A percentile compares a stretch with the other conserved stretches of the same genome.
phyloP scores from a whole-genome alignment of 2,888 invertebrate species.

The Neria commutata region DNA sequence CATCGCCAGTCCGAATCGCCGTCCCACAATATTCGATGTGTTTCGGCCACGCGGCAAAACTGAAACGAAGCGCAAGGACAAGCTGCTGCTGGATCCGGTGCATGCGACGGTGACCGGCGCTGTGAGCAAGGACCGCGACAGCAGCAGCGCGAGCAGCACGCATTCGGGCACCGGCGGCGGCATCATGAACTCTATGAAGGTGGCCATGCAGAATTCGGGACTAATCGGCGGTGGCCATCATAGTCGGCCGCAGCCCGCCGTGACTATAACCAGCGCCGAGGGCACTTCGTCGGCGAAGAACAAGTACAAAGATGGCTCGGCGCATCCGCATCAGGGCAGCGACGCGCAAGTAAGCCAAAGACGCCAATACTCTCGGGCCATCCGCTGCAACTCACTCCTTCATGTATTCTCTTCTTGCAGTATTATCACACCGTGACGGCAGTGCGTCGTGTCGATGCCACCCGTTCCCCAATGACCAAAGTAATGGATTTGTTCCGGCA shows the following conservation, averaged over 20 bases:
- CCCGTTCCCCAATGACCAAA: conserved; percentile 82
- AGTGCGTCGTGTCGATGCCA: conserved; percentile 67
- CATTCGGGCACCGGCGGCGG: conserved; percentile 45
- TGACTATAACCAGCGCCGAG: conserved; percentile 55
- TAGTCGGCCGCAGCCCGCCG: conserved; percentile 50
- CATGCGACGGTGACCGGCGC: conserved; percentile 41
- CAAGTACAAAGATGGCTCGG: conserved; percentile 71
- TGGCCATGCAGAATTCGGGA: conserved; percentile 71
- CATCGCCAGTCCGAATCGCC: conserved; percentile 72
- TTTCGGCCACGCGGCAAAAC: conserved; percentile 79
- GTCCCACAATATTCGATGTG: conserved; percentile 79
- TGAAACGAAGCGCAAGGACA: conserved; percentile 66
- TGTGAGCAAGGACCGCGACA: conserved; percentile 36
- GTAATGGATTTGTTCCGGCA: conserved; percentile 89
- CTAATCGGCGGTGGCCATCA: conserved; percentile 45
- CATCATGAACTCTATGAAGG: conserved; percentile 85
- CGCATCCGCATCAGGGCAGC: conserved; percentile 73
- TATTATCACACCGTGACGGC: conserved; percentile 77
- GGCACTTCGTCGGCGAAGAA: conserved; percentile 52
- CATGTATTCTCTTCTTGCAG: conserved; percentile 54
- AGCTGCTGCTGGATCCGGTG: conserved; percentile 50
- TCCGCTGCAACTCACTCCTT: background rate
- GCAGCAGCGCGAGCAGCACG: conserved; percentile 40
- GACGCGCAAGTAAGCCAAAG: conserved; percentile 58
- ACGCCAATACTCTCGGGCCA: no score